Base-by-base conservation (phyloP, 2,888 invertebrate species). In the Lysandra coridon region DNA sequence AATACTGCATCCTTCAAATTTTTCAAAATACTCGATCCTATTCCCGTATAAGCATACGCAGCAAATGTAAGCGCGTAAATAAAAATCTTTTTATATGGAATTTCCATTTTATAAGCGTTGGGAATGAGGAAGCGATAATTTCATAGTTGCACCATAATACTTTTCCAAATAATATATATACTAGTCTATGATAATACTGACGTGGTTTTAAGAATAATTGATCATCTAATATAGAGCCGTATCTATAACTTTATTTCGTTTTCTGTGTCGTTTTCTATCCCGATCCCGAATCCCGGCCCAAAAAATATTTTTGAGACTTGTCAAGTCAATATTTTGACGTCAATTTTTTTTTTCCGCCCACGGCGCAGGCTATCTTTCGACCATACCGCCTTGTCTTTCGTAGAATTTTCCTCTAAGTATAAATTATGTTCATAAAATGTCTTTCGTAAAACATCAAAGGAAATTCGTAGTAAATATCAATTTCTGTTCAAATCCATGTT, bases 1-100 rank as follows among this genome's bases (percentile, higher is more conserved):
- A 97, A 91, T 77, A 98, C 97, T 7, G 98, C 98, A 93, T 98
- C 98, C 84, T 96, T 95, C 81, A 98, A 90, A 91, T 97, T 97
- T 80, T 95, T 92, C 82, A 97, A 92, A 85, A 97, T 95, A 83
- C 96, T 97, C 53, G 97, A 96, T 12, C 98, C 98, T 88, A 97
- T 97, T 30, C 97, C 98, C 62, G 97, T 96, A 90, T 97, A 98
- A 0, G 97, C 96, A 87, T 98, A 98, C 0, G 97, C 97, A 81
- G 97, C 89, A 88, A 98, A 97, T 69, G 98, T 97, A 84, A 98
- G 86, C 23, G 95, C 87, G 88, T 98, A 98, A 85, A 98, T 96
- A 40, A 96, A 95, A 73, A 97, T 91, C 91, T 97, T 97, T 88
- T 96, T 96, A 87, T 97, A 97, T 0, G 96, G 96, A 83, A 97